Conservation (phyloP, 2,888 invertebrate genomes). For the Blera fallax region DNA sequence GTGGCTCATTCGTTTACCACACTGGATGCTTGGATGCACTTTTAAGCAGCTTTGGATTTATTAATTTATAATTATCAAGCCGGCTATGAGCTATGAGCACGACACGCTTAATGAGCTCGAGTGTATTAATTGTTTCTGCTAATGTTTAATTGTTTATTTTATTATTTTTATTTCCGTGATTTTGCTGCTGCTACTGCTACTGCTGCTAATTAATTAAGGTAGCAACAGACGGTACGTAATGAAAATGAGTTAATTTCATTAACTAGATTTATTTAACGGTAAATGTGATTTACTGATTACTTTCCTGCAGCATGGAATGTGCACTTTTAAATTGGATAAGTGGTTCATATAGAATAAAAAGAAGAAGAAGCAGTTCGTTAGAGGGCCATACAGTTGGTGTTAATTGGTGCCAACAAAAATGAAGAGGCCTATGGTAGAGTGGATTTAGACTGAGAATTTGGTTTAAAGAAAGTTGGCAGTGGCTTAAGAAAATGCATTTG, state of each 20-base stretch:
- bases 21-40: slow-evolving; percentile 62
- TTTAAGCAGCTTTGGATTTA: slow-evolving; percentile 66
- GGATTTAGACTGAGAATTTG: slow-evolving; percentile 38
- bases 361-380: slow-evolving; percentile 23
- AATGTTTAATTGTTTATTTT: slow-evolving; percentile 72
- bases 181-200: slow-evolving; percentile 6
- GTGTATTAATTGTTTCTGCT: slow-evolving; percentile 67
- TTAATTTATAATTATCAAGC: slow-evolving; percentile 68
- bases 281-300: slow-evolving; percentile 52
- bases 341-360: slow-evolving; percentile 16
- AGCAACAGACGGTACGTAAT: slow-evolving; percentile 23
- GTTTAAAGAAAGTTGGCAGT: slow-evolving; percentile 28
- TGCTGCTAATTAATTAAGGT: slow-evolving; percentile 49
- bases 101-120: slow-evolving; percentile 66
- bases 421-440: slow-evolving; percentile 55
- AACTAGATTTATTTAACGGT: slow-evolving; percentile 60
- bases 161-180: slow-evolving; percentile 59
- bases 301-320: slow-evolving; percentile 55
- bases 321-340: slow-evolving; percentile 45
- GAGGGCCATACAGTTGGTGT: slow-evolving; percentile 41
- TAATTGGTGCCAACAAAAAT: slow-evolving; percentile 47
- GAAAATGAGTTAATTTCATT: slow-evolving; percentile 50
- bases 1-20: slow-evolving; percentile 55
- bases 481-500: not conserved
- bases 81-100: slow-evolving; percentile 60